Base-by-base conservation (phyloP, 2,888 invertebrate species). In the Orthosia gracilis region DNA sequence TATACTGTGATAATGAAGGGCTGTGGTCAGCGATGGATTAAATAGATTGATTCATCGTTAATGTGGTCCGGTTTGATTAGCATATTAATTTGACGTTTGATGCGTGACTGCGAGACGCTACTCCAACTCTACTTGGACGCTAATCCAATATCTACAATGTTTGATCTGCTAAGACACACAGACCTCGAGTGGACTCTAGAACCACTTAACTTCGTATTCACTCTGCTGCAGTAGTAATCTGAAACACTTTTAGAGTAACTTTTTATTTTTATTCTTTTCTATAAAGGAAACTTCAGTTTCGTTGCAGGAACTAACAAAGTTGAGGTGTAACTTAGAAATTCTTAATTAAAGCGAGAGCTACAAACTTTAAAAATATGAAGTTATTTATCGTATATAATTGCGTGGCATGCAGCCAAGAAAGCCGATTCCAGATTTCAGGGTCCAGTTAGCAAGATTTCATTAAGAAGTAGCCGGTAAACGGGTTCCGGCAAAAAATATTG, bases 391-490 rank as follows among this genome's bases (percentile, higher is more conserved):
- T 72, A 58, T 66, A 71, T 66, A 69, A 86, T 66, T 40, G 57
- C 31, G 52, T 84, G 86, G 84, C 84, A 31, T 21, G 15, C 13
- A 58, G 86, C 84, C 84, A 84, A 80, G 57, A 69, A 77, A 50
- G 17, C 63, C 23, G 45, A 26, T 62, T 63, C 13, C 17, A 63
- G 80, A 72, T 75, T 84, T 71, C 65, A 86, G 72, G 69, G 70
- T 80, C 69, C 73, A 84, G 64, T 86, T 58, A 76, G 62, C 73
- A 80, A 59, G 67, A 57, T 70, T 86, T 76, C 74, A 76, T 69
- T 86, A 71, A 62, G 49, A 73, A 68, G 50, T 63, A 50, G 47
- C 62, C 67, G 49, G 57, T 57, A 66, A 75, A 79, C 45, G 64
- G 86, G 31, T 47, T 62, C 68, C 21, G 63, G 61, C 61, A 58